Evolutionary conservation across 1,140 invertebrate genomes (phyloP).

Genomic region (Drosophila nikananu): DNA sequence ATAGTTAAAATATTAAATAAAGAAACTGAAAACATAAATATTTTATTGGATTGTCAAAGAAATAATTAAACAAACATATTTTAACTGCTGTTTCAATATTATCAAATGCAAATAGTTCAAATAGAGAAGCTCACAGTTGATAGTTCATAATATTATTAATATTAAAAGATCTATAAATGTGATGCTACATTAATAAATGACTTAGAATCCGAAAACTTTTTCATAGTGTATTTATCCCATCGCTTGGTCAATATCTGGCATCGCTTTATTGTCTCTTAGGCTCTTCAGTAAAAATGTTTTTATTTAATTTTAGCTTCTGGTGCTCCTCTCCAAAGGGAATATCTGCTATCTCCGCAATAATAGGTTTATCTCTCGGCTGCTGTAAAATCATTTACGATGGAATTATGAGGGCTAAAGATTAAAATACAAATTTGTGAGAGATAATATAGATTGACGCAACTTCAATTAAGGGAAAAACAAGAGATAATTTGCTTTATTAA

Average conservation of each 20-base stretch:
- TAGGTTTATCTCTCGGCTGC: conserved; percentile 4
- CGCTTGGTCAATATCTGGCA: conserved; percentile 33
- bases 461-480: background rate
- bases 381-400: conserved; percentile 7
- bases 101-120: no score
- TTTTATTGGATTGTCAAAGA: no score
- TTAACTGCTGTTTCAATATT: no score
- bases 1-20: no score
- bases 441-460: background rate
- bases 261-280: conserved; percentile 27
- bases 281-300: conserved; percentile 29
- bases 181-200: no score
- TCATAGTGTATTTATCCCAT: background rate
- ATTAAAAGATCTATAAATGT: no score
- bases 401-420: background rate
- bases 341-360: background rate
- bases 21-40: no score
- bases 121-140: no score
- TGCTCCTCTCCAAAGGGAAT: conserved; percentile 1
- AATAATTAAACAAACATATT: no score
- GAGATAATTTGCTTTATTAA: background rate
- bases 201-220: background rate
- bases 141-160: background rate
- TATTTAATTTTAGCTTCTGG: conserved; percentile 62
- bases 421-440: background rate